Conservation (phyloP, 1,140 invertebrate genomes). For the Helicoverpa zea region DNA sequence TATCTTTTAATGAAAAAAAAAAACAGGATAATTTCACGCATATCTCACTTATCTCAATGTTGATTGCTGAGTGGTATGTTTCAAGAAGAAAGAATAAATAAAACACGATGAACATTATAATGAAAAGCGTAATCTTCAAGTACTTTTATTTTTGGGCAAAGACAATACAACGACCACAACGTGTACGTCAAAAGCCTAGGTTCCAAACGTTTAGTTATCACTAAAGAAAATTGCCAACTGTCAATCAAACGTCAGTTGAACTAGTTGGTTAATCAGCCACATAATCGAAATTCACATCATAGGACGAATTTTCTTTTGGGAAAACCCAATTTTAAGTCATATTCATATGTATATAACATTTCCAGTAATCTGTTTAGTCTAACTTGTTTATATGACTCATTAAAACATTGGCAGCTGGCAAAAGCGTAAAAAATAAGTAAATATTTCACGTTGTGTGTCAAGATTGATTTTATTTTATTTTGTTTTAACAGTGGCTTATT, state of each 20-base stretch:
- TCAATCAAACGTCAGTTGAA: slow-evolving; percentile 59
- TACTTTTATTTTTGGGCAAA: background rate
- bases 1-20: too few species aligned
- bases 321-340: slow-evolving; percentile 50
- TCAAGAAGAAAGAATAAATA: too few species aligned
- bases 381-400: slow-evolving; percentile 38
- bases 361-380: slow-evolving; percentile 23
- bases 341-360: slow-evolving; percentile 44
- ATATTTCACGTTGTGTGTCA: slow-evolving; percentile 73
- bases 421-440: slow-evolving; percentile 63
- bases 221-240: slow-evolving; percentile 48
- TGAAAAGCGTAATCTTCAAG: too few species aligned
- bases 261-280: slow-evolving; percentile 51
- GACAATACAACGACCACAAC: background rate
- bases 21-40: too few species aligned
- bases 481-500: slow-evolving; percentile 82
- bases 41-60: too few species aligned
- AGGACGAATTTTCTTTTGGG: slow-evolving; percentile 51
- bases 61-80: too few species aligned
- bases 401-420: slow-evolving; percentile 53
- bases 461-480: slow-evolving; percentile 83
- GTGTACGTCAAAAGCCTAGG: background rate
- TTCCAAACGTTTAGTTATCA: background rate
- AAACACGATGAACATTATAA: too few species aligned
- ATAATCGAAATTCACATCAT: slow-evolving; percentile 48